Evolutionary conservation across 1,140 invertebrate genomes (phyloP).

Genomic region (Drosophila dunni): DNA sequence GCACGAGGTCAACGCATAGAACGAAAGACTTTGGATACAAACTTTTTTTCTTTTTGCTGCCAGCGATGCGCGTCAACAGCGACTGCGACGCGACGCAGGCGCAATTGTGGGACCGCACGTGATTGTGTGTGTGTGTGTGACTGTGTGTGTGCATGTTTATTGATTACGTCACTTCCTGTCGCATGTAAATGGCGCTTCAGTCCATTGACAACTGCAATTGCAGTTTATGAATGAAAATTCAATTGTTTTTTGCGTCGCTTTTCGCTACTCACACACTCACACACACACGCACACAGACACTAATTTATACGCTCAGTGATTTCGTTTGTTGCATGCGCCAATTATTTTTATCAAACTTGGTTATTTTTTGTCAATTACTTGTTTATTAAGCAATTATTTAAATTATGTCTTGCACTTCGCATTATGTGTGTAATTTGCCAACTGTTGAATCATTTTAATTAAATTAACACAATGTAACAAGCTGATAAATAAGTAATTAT

Average conservation of each 20-base stretch:
- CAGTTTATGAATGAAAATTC: conserved; percentile 45
- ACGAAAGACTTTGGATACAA: conserved; percentile 78
- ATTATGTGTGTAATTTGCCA: conserved; percentile 50
- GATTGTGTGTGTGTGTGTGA: conserved; percentile 2
- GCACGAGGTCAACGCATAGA: conserved; percentile 68
- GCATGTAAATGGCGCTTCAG: conserved; percentile 32
- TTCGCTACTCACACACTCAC: background rate
- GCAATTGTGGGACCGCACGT: background rate
- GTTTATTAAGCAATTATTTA: conserved; percentile 53
- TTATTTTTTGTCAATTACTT: conserved; percentile 18
- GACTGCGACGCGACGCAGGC: conserved; percentile 36
- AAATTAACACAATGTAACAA: conserved; percentile 49
- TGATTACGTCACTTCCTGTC: conserved; percentile 65
- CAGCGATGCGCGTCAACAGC: conserved; percentile 68
- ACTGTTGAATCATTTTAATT: conserved; percentile 66
- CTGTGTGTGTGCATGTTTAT: conserved; percentile 18
- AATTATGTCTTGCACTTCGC: conserved; percentile 56
- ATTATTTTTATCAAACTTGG: conserved; percentile 53
- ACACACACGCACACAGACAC: background rate
- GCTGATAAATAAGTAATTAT: background rate
- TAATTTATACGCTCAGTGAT: conserved; percentile 58
- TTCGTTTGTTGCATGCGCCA: conserved; percentile 61
- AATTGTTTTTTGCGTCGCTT: conserved; percentile 3
- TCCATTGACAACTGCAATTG: conserved; percentile 30
- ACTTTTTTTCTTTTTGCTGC: conserved; percentile 35